Percentiles rank a stretch among this genome's conserved stretches.
These are phyloP conservation scores for Diplogasteroides magnus DNA, from an alignment of 1,140 invertebrate species.

Conservation along the genomic window DNA sequence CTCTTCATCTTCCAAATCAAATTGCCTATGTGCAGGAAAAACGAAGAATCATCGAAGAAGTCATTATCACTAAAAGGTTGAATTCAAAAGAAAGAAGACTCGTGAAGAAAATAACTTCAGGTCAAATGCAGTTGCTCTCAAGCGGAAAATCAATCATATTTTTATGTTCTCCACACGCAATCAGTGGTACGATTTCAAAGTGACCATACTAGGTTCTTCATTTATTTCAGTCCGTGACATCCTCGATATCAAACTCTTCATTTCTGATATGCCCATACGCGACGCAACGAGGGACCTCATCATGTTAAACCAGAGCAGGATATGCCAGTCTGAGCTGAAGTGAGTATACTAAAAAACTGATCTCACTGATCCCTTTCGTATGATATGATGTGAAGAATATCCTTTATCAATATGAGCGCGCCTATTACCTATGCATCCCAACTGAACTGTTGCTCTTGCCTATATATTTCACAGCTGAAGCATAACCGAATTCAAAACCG, in stretches of 20 bases:
- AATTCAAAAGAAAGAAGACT: background rate
- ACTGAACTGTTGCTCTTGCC: too few species aligned
- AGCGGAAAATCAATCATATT: conserved; percentile 30
- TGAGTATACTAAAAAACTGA: background rate
- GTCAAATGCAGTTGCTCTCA: conserved; percentile 31
- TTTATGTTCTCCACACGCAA: conserved; percentile 31
- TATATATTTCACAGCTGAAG: too few species aligned
- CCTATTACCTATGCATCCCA: too few species aligned
- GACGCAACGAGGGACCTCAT: conserved; percentile 30
- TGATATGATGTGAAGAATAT: too few species aligned
- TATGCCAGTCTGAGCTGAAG: conserved; percentile 35
- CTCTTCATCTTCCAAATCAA: conserved; percentile 35
- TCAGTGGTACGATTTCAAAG: background rate
- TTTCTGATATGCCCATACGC: conserved; percentile 33
- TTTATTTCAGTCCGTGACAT: conserved; percentile 27
- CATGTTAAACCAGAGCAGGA: conserved; percentile 34
- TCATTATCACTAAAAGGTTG: conserved; percentile 28
- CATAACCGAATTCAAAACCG: too few species aligned
- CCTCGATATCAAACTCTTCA: conserved; percentile 31
- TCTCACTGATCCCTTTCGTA: too few species aligned
- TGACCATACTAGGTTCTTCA: background rate
- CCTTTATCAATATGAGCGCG: too few species aligned
- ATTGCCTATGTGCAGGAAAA: conserved; percentile 26
- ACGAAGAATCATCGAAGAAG: conserved; percentile 28
- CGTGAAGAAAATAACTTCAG: background rate